phyloP scores from a whole-genome alignment of 2,113 vertebrate genomes.

The Spilogale gracilis region DNA sequence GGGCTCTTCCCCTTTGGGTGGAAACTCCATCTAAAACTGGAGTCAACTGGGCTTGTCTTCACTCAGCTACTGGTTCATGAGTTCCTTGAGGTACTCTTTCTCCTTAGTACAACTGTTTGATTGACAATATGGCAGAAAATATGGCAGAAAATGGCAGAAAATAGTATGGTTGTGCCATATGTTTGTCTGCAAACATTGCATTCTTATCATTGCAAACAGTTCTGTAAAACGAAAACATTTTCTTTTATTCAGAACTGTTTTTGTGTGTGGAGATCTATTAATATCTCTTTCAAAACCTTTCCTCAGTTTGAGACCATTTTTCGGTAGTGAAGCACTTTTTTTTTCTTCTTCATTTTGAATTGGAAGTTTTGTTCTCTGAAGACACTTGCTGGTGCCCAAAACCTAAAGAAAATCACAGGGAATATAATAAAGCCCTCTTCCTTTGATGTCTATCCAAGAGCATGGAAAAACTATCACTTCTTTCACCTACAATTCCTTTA shows the following conservation, averaged over 20 bases:
- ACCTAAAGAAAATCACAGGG: constrained; percentile 54
- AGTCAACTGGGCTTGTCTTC: background rate
- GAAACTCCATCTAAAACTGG: background rate
- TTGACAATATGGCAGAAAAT: background rate
- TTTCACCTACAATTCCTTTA: constrained; percentile 50
- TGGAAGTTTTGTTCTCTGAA: constrained; percentile 36
- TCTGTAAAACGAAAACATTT: constrained; percentile 46
- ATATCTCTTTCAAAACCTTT: background rate
- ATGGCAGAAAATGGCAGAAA: background rate
- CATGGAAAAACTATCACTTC: background rate
- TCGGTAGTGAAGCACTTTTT: background rate
- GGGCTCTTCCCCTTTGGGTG: background rate
- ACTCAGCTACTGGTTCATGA: background rate
- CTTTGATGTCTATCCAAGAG: constrained; percentile 53
- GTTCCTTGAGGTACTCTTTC: background rate
- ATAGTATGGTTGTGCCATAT: background rate
- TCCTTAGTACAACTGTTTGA: background rate
- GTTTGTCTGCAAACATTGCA: background rate
- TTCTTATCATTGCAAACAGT: background rate
- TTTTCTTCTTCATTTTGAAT: constrained; percentile 45
- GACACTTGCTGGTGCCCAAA: constrained; percentile 9
- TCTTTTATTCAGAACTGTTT: background rate
- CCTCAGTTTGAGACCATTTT: background rate
- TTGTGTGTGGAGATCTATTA: background rate
- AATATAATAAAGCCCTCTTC: background rate